Evolutionary conservation across 2,888 invertebrate species (phyloP), one percentile per base, ranked within the genome.

Genomic region (Meteorus cinctellus): DNA sequence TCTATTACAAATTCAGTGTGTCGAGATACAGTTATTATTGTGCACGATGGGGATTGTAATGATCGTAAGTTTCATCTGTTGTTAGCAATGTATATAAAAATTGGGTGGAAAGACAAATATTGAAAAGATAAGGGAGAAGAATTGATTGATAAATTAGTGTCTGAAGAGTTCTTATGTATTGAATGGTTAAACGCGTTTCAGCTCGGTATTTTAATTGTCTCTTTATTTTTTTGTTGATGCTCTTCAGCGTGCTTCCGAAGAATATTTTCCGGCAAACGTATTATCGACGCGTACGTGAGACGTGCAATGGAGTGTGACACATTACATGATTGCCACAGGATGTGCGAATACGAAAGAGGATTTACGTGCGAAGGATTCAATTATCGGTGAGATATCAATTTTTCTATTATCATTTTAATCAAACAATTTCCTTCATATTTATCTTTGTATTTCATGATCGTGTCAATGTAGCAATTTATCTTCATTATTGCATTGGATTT

Each of bases 311-410:
- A 93, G 5, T 95, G 95, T 85, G 94, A 95, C 83, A 91, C 93
- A 0, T 91, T 95, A 0, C 94, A 95, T 83, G 95, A 95, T 84
- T 96, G 96, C 86, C 92, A 95, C 86, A 90, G 92, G 59, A 94
- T 95, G 82, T 96, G 96, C 83, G 94, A 94, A 1, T 91, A 92
- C 6, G 96, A 96, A 86, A 93, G 92, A 84, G 90, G 93, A 70
- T 96, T 96, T 86, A 92, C 92, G 80, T 96, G 96, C 85, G 95
- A 95, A 89, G 96, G 96, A 81, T 96, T 96, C 86, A 96, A 96
- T 88, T 96, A 95, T 90, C 93, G 95, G 92, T 94, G 89, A 90
- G 88, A 60, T 14, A 48, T 34, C 62, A 14, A 8, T 29, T 34
- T 34, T 12, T 8, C 16, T 29, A 63, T 41, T 51, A 14, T 55